phyloP scores from a whole-genome alignment of 1,140 invertebrate genomes.

The Chlorops oryzae region DNA sequence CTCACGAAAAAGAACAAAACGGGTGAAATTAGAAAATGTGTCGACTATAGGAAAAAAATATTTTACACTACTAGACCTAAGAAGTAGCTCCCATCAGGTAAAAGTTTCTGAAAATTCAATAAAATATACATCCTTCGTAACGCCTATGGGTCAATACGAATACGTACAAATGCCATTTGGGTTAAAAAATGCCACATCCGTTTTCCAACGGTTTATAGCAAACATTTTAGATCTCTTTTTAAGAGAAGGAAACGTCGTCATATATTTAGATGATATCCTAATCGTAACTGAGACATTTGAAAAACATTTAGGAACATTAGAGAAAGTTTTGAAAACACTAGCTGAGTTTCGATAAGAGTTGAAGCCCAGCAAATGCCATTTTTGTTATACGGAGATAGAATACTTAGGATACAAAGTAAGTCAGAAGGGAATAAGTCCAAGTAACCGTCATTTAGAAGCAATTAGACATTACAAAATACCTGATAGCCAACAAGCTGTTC shows the following conservation, averaged over 20 bases:
- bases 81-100: conserved; percentile 15
- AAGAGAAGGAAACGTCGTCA: conserved; percentile 1
- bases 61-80: conserved; percentile 43
- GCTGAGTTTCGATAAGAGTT: conserved; percentile 36
- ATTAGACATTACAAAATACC: conserved; percentile 8
- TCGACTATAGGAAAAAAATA: conserved; percentile 30
- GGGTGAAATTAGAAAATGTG: conserved; percentile 28
- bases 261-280: conserved; percentile 17
- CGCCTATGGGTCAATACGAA: conserved; percentile 19
- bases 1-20: conserved; percentile 16
- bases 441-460: conserved; percentile 6
- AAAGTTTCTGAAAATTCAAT: conserved; percentile 14
- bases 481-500: not conserved
- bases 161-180: too few relatives aligned
- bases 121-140: conserved; percentile 19
- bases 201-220: conserved; percentile 28
- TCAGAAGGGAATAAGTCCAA: conserved; percentile 23
- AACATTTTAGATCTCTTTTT: conserved; percentile 1
- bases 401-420: conserved; percentile 36
- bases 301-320: conserved; percentile 10
- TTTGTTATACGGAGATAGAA: conserved; percentile 29
- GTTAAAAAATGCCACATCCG: conserved; percentile 12
- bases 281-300: conserved; percentile 4
- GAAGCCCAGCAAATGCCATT: conserved; percentile 42
- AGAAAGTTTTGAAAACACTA: conserved; percentile 16